Evolutionary conservation across 1,140 invertebrate species (phyloP), one percentile per base, ranked within the genome.

Genomic region (Drosophila kurseongensis): DNA sequence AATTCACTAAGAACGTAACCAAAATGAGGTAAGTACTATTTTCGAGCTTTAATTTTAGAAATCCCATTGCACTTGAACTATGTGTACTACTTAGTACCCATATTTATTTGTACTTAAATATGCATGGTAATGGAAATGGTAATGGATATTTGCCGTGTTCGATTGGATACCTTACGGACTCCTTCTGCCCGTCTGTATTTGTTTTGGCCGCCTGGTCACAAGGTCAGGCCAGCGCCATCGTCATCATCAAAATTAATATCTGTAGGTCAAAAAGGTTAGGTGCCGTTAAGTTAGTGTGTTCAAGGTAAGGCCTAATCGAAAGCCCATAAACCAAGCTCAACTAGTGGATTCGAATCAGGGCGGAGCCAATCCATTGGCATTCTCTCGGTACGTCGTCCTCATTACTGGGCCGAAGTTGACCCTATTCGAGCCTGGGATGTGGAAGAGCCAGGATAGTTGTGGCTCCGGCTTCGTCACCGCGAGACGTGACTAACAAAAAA

Each of bases 121-220:
- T 65, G 57, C 56, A 59, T 67, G 61, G 45, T 63, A 60, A 44
- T 66, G 44, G 35, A 23, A 32, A 61, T 60, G 57, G 57, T 76
- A 67, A 67, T 76, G 54, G 73, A 76, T 47, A 41, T 76, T 54
- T 76, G 27, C 67, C 73, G 73, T 76, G 72, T 76, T 75, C 62
- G 41, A 59, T 51, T 75, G 14, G 41, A 66, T 50, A 18, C 50
- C 48, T 51, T 41, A n/a, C 45, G 18, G 48, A 48, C 36, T 74
- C 38, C 50, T 75, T 73, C 9, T 16, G 14, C n/a, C 47, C 27
- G 60, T 75, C 45, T 59, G 32, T 47, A 18, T 67, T 54, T 65
- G 38, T 50, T 75, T 75, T 75, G 68, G 52, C 52, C 67, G 50
- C 50, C 66, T 45, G 55, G 61, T 40, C 54, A 42, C 73, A 76